These are phyloP conservation scores for Parasteatoda lunata DNA, from an alignment of 2,888 invertebrate species.

Conservation along the genomic window DNA sequence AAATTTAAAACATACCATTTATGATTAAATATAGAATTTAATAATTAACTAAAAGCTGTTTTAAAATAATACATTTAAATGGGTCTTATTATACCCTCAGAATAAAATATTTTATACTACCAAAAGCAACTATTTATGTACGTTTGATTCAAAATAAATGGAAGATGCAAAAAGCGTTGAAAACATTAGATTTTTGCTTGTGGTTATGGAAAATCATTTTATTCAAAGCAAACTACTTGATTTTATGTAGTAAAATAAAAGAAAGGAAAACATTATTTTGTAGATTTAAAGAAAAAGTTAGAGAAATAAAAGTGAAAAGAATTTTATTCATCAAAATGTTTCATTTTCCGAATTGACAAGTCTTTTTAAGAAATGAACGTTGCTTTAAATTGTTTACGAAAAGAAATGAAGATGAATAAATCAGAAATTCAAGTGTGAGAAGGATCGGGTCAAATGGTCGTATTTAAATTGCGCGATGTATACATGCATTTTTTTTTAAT, in stretches of 20 bases:
- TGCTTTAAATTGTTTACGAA: neutral
- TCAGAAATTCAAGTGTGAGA: neutral
- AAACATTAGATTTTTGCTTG: neutral
- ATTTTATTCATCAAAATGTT: neutral
- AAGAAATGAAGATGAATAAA: neutral
- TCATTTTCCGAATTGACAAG: neutral
- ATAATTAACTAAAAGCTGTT: too few relatives aligned
- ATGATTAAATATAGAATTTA: too few relatives aligned
- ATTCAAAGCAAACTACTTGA: neutral
- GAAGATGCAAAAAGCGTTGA: too few relatives aligned
- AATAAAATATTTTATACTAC: too few relatives aligned
- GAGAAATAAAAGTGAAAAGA: neutral
- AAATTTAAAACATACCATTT: too few relatives aligned
- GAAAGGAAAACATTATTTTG: neutral
- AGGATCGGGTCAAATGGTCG: neutral
- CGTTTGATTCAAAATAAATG: too few relatives aligned
- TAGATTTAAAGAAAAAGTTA: neutral
- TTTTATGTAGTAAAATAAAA: neutral
- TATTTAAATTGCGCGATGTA: too few relatives aligned
- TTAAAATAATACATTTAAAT: too few relatives aligned
- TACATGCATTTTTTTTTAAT: too few relatives aligned
- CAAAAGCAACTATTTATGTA: too few relatives aligned
- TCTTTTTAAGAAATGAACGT: neutral
- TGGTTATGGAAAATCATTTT: neutral
- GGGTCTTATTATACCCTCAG: too few relatives aligned